Evolutionary conservation across 2,797 vertebrate genomes (phyloP).

Genomic region (Podarcis siculus): DNA sequence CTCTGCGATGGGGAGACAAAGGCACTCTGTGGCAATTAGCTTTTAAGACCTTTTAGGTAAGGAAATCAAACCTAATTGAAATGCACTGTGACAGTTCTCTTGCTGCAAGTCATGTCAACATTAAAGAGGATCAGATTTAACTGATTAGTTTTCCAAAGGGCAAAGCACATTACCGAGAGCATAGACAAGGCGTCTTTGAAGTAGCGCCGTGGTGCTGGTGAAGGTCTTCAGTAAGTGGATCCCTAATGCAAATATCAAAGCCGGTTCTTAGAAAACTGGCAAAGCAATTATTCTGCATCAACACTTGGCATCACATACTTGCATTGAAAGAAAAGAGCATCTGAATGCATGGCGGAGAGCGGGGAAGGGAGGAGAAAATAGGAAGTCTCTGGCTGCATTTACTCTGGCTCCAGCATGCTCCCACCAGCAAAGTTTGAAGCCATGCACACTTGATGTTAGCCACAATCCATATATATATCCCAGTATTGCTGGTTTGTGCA

Average conservation of each 20-base stretch:
- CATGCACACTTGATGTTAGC: too few relatives aligned
- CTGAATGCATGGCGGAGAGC: background rate
- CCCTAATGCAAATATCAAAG: slow-evolving; percentile 15
- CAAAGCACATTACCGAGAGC: slow-evolving; percentile 6
- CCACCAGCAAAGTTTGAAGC: too few relatives aligned
- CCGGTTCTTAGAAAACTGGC: background rate
- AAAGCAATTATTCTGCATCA: slow-evolving; percentile 22
- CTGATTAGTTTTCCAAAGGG: slow-evolving; percentile 39
- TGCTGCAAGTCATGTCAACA: slow-evolving; percentile 49
- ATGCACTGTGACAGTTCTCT: slow-evolving; percentile 46
- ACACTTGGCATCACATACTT: background rate
- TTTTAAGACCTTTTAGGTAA: slow-evolving; percentile 66
- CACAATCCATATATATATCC: too few relatives aligned
- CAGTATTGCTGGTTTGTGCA: too few relatives aligned
- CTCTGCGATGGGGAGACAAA: slow-evolving; percentile 62
- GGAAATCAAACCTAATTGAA: slow-evolving; percentile 74
- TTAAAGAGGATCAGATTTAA: slow-evolving; percentile 63
- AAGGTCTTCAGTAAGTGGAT: background rate
- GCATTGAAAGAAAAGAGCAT: background rate
- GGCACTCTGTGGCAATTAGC: slow-evolving; percentile 64
- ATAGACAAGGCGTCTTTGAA: slow-evolving; percentile 33
- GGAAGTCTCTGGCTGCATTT: background rate
- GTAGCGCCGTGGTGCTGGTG: background rate
- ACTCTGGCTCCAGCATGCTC: too few relatives aligned
- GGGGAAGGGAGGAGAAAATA: background rate